phyloP scores from a whole-genome alignment of 53 echinoderm and acorn worm species.

The Mesocentrotus franciscanus region DNA sequence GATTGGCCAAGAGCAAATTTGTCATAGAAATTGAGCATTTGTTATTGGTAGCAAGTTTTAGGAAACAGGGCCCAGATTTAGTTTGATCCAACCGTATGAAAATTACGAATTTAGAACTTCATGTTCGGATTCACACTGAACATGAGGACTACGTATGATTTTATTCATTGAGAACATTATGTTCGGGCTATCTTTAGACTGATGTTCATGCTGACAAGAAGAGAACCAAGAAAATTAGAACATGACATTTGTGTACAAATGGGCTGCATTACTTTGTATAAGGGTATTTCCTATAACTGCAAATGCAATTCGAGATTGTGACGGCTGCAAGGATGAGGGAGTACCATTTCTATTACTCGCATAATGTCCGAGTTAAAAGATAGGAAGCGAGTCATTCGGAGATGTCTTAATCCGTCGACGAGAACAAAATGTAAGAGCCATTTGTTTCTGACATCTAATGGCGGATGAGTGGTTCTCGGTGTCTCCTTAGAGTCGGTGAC shows the following conservation, averaged over 20 bases:
- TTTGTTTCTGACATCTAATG: constrained; percentile 24
- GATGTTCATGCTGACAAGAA: no score
- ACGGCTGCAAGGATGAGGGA: background rate
- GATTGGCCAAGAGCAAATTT: no score
- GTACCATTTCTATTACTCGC: background rate
- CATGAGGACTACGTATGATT: no score
- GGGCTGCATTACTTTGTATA: background rate
- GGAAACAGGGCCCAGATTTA: no score
- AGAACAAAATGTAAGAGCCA: background rate
- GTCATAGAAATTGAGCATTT: no score
- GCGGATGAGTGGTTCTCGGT: background rate
- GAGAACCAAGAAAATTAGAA: background rate
- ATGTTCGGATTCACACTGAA: no score
- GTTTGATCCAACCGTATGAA: no score
- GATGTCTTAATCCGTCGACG: constrained; percentile 21
- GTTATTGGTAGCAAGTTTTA: no score
- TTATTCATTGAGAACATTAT: no score
- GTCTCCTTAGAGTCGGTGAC: background rate
- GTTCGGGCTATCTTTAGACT: no score
- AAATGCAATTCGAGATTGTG: background rate
- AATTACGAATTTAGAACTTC: no score
- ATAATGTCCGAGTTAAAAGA: background rate
- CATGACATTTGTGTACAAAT: background rate
- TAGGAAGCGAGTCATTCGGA: background rate
- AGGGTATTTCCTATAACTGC: background rate